Evolutionary conservation across 2,797 vertebrate genomes (phyloP), one percentile per base, ranked within the genome.

Genomic region (Anableps anableps): DNA sequence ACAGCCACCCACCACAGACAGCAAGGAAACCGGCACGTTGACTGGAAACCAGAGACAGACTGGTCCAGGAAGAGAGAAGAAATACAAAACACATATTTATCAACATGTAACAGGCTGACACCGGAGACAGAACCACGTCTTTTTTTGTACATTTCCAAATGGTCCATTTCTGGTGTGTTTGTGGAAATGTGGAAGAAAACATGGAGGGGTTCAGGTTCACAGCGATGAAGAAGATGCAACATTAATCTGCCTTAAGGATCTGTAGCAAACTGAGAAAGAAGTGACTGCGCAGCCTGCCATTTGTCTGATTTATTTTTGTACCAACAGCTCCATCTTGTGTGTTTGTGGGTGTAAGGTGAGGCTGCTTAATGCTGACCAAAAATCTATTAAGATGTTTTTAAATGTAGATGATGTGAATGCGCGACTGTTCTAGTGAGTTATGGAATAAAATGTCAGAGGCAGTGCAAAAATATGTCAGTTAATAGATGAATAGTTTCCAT

Each of bases 161-260:
- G 31, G 6, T 68, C 11, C n/a, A 1, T 64, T 58, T 74, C 77
- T 60, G 74, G 29, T 45, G 75, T 84, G 81, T 86, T 82, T 34
- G 64, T 72, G 81, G 29, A 19, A 50, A 74, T 10, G 58, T 19
- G 47, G 75, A 48, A 36, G 45, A 73, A 78, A 11, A 55, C 48
- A 29, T 50, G 31, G 72, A 66, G 60, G 66, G 36, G 29, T 81
- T 34, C 75, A 14, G 55, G 72, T 86, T 87, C 48, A 70, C 81
- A 34, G 81, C 64, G 13, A 55, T 19, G 31, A 84, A 19, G 60
- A 62, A 62, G 60, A 62, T 74, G 74, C 75, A 72, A 70, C 4
- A 2, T 41, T 60, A 89, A 80, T 92, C 84, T 93, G 91, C 92
- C 94, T 94, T 93, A 94, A 88, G 58, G 79, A 82, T 85, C 84